phyloP scores from a whole-genome alignment of 2,888 invertebrate genomes.

The Pegoplata infirma region DNA sequence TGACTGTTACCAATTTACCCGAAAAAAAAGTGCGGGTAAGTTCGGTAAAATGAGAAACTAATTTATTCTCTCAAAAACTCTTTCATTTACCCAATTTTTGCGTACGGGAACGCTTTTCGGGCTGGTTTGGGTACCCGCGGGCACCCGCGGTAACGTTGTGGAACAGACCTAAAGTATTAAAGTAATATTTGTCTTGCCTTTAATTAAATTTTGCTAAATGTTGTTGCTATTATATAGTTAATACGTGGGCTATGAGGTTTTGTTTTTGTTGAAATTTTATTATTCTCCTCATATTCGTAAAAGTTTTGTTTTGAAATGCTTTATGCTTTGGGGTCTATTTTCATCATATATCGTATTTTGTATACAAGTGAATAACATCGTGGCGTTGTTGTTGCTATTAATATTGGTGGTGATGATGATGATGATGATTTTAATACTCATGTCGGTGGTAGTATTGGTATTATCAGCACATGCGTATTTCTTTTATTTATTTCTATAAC shows the following conservation, averaged over 20 bases:
- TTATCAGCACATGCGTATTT: constrained; percentile 46
- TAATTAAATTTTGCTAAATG: not conserved
- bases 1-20: no score
- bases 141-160: no score
- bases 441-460: no score
- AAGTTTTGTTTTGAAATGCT: constrained; percentile 50
- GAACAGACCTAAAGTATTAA: no score
- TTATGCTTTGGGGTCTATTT: constrained; percentile 41
- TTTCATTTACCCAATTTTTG: no score
- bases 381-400: not conserved
- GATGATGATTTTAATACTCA: no score
- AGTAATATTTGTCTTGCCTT: no score
- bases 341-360: constrained; percentile 36
- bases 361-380: not conserved
- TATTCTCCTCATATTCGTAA: constrained; percentile 40
- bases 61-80: no score
- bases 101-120: no score
- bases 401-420: not conserved
- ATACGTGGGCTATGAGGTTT: constrained; percentile 3
- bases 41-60: no score
- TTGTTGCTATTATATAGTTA: not conserved
- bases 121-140: no score
- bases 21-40: no score
- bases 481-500: constrained; percentile 6
- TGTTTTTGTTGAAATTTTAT: constrained; percentile 45